Conservation (phyloP, 2,888 invertebrate genomes). For the Sarcophaga rosellei region DNA sequence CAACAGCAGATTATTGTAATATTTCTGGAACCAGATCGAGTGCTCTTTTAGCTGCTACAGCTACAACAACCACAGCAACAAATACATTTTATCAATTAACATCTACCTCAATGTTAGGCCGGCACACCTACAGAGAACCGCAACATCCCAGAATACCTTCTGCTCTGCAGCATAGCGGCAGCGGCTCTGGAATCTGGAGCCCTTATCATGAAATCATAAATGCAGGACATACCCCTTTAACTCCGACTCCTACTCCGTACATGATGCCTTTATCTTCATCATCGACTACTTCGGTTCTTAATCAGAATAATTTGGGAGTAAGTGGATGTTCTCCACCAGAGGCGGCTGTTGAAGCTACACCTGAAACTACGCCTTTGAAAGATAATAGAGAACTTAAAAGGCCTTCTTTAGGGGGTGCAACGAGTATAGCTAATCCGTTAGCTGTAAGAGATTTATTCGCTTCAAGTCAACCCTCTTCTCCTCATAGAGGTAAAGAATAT, state of each 20-base stretch:
- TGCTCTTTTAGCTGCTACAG: conserved; percentile 12
- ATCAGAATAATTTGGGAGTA: conserved; percentile 77
- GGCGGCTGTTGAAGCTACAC: conserved; percentile 94
- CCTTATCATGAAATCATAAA: conserved; percentile 79
- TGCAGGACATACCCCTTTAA: conserved; percentile 82
- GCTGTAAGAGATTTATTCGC: conserved; percentile 85
- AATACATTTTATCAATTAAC: conserved; percentile 60
- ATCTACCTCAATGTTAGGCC: conserved; percentile 44
- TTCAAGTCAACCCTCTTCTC: conserved; percentile 85
- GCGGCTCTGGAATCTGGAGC: conserved; percentile 77
- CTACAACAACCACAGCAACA: conserved; percentile 42
- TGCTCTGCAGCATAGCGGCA: conserved; percentile 42
- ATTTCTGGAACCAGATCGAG: conserved; percentile 14
- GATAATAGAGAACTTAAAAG: conserved; percentile 80
- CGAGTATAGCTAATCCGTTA: conserved; percentile 83
- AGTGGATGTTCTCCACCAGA: conserved; percentile 90
- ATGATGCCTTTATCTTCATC: conserved; percentile 81
- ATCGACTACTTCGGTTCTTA: conserved; percentile 67
- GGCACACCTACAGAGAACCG: conserved; percentile 52
- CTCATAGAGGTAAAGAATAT: conserved; percentile 83
- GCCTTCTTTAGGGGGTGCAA: conserved; percentile 73
- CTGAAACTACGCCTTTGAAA: conserved; percentile 92
- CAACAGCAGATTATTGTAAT: conserved; percentile 16
- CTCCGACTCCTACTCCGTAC: conserved; percentile 82
- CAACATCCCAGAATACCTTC: conserved; percentile 42